These are phyloP conservation scores for Callaeas wilsoni DNA, from an alignment of 2,113 vertebrate species.

Conservation along the genomic window DNA sequence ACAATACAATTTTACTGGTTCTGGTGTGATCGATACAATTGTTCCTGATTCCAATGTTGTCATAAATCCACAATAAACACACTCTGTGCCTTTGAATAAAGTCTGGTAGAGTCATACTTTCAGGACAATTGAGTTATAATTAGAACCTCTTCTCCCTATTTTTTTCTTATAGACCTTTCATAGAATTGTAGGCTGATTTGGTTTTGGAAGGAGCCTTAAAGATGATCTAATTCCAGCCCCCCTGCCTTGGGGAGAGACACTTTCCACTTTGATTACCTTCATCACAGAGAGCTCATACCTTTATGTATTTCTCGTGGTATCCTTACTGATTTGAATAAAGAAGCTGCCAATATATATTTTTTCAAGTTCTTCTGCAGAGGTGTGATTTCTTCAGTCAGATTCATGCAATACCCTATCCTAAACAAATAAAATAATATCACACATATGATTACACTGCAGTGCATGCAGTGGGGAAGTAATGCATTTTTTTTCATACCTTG, in stretches of 20 bases:
- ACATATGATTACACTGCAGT: background rate
- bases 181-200: background rate
- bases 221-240: background rate
- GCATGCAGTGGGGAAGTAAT: background rate
- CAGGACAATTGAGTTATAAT: background rate
- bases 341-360: background rate
- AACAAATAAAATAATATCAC: constrained; percentile 1
- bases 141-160: background rate
- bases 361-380: background rate
- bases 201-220: background rate
- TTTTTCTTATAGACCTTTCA: background rate
- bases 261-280: background rate
- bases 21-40: constrained; percentile 39
- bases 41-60: constrained; percentile 10
- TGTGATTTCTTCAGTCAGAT: background rate
- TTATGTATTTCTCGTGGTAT: background rate
- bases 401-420: background rate
- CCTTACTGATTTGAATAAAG: background rate
- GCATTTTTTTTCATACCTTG: background rate
- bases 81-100: background rate
- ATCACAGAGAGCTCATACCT: background rate
- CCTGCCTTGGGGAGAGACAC: background rate
- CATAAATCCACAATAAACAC: constrained; percentile 20
- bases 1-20: constrained; percentile 27
- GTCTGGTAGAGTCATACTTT: background rate